phyloP scores from a whole-genome alignment of 2,797 vertebrate species.

The Telmatherina bonti region DNA sequence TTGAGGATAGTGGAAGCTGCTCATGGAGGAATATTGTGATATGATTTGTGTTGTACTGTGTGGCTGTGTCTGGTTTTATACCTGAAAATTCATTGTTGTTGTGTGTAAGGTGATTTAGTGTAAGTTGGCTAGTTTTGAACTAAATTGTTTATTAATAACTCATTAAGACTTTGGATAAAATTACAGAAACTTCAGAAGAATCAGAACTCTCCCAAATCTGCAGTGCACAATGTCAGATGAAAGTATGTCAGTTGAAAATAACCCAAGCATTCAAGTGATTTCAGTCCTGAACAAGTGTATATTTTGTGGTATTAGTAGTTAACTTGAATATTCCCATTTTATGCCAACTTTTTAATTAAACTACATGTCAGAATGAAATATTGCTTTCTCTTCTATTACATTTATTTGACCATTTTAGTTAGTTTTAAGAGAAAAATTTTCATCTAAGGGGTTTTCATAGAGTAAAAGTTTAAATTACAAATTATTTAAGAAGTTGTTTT shows the following conservation, averaged over 20 bases:
- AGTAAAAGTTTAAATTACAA: too few relatives aligned
- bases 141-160: neutral
- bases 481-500: too few relatives aligned
- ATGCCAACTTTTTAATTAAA: neutral
- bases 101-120: constrained; percentile 21
- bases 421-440: neutral
- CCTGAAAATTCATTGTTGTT: constrained; percentile 10
- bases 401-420: neutral
- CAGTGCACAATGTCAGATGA: neutral
- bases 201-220: neutral
- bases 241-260: neutral
- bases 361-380: neutral
- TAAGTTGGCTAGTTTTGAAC: neutral
- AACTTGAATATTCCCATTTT: neutral
- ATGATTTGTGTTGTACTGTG: constrained; percentile 40
- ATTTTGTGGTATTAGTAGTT: neutral
- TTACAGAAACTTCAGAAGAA: neutral
- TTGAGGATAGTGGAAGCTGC: constrained; percentile 17
- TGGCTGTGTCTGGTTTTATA: constrained; percentile 22
- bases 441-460: neutral
- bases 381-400: neutral
- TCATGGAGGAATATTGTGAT: constrained; percentile 31
- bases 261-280: too few relatives aligned
- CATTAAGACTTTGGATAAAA: constrained; percentile 13
- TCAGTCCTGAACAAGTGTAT: neutral